These are phyloP conservation scores for Eueremaeus valkanovi DNA, from an alignment of 2,888 invertebrate species.

Conservation along the genomic window DNA sequence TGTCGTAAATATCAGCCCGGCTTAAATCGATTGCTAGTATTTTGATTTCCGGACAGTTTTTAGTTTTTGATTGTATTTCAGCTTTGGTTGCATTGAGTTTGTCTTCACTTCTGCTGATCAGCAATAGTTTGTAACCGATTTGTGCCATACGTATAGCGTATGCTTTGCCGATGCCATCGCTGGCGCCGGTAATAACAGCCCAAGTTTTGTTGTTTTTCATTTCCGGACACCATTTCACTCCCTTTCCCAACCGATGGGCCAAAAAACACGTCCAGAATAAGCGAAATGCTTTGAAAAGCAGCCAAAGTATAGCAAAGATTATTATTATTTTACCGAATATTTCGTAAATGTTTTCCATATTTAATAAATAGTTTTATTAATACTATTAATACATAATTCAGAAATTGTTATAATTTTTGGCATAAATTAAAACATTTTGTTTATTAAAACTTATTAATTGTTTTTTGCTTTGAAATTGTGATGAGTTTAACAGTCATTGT, in stretches of 20 bases:
- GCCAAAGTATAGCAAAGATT: too few species aligned
- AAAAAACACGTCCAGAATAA: constrained; percentile 3
- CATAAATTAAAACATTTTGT: too few species aligned
- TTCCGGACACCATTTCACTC: neutral
- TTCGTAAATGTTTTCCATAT: too few species aligned
- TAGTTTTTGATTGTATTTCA: neutral
- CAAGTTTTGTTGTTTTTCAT: constrained; percentile 7
- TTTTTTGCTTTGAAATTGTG: too few species aligned
- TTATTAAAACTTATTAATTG: too few species aligned
- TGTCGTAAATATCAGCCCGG: constrained; percentile 5
- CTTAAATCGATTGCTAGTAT: neutral
- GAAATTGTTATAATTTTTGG: too few species aligned
- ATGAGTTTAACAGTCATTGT: too few species aligned
- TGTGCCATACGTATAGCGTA: constrained; percentile 30
- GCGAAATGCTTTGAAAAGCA: neutral
- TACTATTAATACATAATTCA: too few species aligned
- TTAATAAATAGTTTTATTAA: too few species aligned
- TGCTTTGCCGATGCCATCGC: constrained; percentile 26
- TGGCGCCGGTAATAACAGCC: constrained; percentile 32
- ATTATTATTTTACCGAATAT: too few species aligned
- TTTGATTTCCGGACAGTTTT: neutral
- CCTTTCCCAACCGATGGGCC: neutral
- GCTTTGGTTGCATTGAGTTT: neutral
- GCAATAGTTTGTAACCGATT: neutral
- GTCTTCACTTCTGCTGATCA: constrained; percentile 25